Evolutionary conservation across 2,888 invertebrate genomes (phyloP), one percentile per base, ranked within the genome.

Genomic region (Eupithecia exiguata): DNA sequence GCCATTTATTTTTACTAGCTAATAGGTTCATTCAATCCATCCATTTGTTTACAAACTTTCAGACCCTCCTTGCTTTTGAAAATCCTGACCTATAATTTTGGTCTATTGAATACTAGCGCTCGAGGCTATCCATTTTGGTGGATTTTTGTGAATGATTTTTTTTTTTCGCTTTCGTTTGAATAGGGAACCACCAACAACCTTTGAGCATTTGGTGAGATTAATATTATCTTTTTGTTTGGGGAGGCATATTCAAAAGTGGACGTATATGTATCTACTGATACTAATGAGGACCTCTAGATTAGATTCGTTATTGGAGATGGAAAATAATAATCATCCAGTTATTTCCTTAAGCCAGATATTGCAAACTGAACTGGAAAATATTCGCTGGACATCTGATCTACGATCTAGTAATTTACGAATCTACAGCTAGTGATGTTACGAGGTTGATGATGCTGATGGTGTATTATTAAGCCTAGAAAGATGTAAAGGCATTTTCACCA

Each of bases 401-500:
- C n/a, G n/a, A n/a, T n/a, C n/a, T n/a, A n/a, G n/a, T n/a, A n/a
- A n/a, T n/a, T n/a, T n/a, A n/a, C n/a, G n/a, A n/a, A n/a, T n/a
- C n/a, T n/a, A n/a, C n/a, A n/a, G n/a, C n/a, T n/a, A n/a, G n/a
- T n/a, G n/a, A n/a, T n/a, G 49, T 9, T 9, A 49, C n/a, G 49
- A 49, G n/a, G 49, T 49, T 49, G n/a, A n/a, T 49, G 49, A 49
- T n/a, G 49, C 49, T n/a, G 46, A 18, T 46, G 9, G 49, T 49
- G n/a, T n/a, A 9, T n/a, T 7, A 21, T 10, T 10, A 53, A 53
- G 4, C 53, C 21, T 21, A 21, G 12, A 53, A 53, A 58, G 58
- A 30, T 35, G 62, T 62, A 35, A 62, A 35, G 62, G 12, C 35
- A 35, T 35, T 62, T 63, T 69, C 58, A 58, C 25, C 21, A 69